Conservation (phyloP, 2,888 invertebrate species). For the Polia nebulosa region DNA sequence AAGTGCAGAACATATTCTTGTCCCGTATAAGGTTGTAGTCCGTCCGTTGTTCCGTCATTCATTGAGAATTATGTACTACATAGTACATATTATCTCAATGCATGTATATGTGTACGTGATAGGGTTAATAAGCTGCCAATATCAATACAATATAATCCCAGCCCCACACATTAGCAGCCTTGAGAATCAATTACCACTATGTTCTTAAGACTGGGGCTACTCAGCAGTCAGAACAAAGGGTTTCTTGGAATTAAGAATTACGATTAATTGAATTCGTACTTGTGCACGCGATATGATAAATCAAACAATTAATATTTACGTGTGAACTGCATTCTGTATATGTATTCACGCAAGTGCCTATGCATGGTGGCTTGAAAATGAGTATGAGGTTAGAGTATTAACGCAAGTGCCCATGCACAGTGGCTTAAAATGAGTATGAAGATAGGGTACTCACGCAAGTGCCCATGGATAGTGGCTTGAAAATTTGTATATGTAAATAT, state of each 20-base stretch:
- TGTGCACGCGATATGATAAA: constrained; percentile 40
- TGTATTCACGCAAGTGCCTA: not conserved
- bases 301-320: constrained; percentile 4
- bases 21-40: too few relatives aligned
- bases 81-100: constrained; percentile 10
- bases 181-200: constrained; percentile 36
- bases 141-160: constrained; percentile 22
- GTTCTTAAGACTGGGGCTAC: constrained; percentile 35
- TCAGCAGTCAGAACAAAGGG: constrained; percentile 43
- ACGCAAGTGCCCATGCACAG: too few relatives aligned
- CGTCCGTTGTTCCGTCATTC: too few relatives aligned
- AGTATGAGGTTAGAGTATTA: too few relatives aligned
- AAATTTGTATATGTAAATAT: too few relatives aligned
- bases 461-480: too few relatives aligned
- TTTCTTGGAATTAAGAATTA: constrained; percentile 22
- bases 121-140: constrained; percentile 18
- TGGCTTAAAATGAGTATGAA: too few relatives aligned
- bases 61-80: too few relatives aligned
- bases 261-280: constrained; percentile 12
- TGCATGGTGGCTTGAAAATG: not conserved
- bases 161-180: constrained; percentile 28
- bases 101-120: not conserved
- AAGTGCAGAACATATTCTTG: not conserved
- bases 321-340: not conserved
- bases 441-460: too few relatives aligned